Conservation (phyloP, 2,113 vertebrate species). For the Pseudorhombus dupliciocellatus region DNA sequence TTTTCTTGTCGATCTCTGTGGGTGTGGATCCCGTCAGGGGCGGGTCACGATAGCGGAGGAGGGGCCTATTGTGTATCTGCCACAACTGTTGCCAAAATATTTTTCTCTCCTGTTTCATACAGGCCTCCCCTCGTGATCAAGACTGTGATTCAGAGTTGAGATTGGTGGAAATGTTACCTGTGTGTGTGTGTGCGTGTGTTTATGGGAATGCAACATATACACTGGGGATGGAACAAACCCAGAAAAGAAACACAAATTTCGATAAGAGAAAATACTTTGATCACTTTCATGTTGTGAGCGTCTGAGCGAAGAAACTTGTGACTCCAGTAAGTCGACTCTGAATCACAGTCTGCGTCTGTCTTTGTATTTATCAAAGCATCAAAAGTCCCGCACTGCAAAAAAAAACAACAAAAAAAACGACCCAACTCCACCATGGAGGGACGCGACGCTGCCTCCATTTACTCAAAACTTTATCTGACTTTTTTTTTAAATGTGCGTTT, state of each 20-base stretch:
- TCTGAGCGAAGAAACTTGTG: background rate
- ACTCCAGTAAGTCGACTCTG: slow-evolving; percentile 53
- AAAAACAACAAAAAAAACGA: slow-evolving; percentile 11
- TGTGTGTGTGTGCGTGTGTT: too few species aligned
- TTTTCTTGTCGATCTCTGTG: slow-evolving; percentile 55
- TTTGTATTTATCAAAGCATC: slow-evolving; percentile 35
- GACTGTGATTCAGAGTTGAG: slow-evolving; percentile 65
- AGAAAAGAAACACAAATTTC: background rate
- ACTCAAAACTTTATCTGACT: slow-evolving; percentile 32
- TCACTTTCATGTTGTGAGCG: slow-evolving; percentile 11
- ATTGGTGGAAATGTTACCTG: background rate
- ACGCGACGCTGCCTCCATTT: slow-evolving; percentile 42
- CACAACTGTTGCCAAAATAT: slow-evolving; percentile 81
- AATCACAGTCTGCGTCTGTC: slow-evolving; percentile 54
- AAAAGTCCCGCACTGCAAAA: slow-evolving; percentile 38
- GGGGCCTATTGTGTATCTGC: slow-evolving; percentile 75
- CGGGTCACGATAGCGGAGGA: slow-evolving; percentile 47
- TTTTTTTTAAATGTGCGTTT: slow-evolving; percentile 45
- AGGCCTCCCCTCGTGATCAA: slow-evolving; percentile 46
- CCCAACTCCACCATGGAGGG: slow-evolving; percentile 32
- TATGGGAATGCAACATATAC: too few species aligned
- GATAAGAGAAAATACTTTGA: background rate
- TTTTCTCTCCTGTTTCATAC: slow-evolving; percentile 45
- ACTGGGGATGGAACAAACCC: background rate
- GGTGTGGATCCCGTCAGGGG: slow-evolving; percentile 46